phyloP scores from a whole-genome alignment of 2,797 vertebrate species.

The Lagorchestes hirsutus region DNA sequence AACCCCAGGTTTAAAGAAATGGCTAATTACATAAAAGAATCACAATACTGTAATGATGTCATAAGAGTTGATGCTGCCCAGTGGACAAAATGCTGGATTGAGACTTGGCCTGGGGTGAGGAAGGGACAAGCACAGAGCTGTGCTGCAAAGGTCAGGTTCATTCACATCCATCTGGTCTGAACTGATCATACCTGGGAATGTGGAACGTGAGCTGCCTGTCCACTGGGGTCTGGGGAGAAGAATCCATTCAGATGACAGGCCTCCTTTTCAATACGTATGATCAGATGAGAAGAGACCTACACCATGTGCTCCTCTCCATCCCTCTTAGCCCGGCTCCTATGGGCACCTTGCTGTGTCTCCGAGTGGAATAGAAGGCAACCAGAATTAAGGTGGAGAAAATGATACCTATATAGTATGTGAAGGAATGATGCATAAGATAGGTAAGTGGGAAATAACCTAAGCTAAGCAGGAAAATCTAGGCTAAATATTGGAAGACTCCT shows the following conservation, averaged over 20 bases:
- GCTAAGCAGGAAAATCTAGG: slow-evolving; percentile 3
- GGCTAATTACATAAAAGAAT: not conserved
- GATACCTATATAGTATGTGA: not conserved
- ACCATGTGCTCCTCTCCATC: too few relatives aligned
- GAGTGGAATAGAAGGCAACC: slow-evolving; percentile 39
- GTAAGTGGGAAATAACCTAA: slow-evolving; percentile 9
- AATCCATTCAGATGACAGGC: not conserved
- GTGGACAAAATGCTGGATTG: not conserved
- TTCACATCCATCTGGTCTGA: not conserved
- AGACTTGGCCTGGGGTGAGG: not conserved
- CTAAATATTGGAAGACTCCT: slow-evolving; percentile 37
- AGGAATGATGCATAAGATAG: slow-evolving; percentile 11
- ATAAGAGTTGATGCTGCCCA: not conserved
- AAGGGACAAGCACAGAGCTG: too few relatives aligned
- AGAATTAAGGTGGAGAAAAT: slow-evolving; percentile 28
- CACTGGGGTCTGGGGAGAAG: not conserved
- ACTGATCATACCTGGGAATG: too few relatives aligned
- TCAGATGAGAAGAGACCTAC: too few relatives aligned
- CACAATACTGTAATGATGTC: not conserved
- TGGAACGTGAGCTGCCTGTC: not conserved
- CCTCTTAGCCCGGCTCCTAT: not conserved
- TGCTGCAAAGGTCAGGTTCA: not conserved
- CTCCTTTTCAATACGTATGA: not conserved
- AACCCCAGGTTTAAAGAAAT: not conserved
- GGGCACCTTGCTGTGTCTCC: not conserved